Base-by-base conservation (phyloP, 2,888 invertebrate species). In the Drosophila mimetica region DNA sequence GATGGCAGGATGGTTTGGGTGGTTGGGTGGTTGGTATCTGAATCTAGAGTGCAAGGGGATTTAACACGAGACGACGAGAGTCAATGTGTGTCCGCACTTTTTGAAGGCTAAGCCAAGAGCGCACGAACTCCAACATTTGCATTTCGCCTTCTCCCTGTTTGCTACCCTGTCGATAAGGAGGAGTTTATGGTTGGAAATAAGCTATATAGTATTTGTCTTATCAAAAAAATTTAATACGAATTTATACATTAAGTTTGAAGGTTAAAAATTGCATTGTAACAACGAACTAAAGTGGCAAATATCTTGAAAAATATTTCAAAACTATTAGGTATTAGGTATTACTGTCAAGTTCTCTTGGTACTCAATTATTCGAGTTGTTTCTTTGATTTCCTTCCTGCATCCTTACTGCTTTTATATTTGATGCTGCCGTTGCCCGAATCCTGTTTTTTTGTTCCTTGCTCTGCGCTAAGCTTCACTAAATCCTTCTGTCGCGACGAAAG, bases 401-500 rank as follows among this genome's bases (percentile, higher is more conserved):
- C 50, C 28, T 50, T 41, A 18, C 50, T 25, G 52, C 22, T 61
- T 37, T 46, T 51, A 14, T 18, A 13, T n/a, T 8, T 18, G 8
- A 34, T 22, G 30, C 28, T 61, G 37, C 44, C 8, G 30, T 32
- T 46, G 18, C 63, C 22, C 72, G 16, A 44, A 50, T 54, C 34
- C 30, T 54, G 41, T 61, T 42, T 37, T 72, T 66, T 66, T 55
- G 63, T 39, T 42, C 48, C 63, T 63, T 65, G 73, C 51, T 74
- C 28, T 83, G 57, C 67, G 73, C 75, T 79, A 77, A 84, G 84
- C 81, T 77, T 67, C 74, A 78, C 85, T 84, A 84, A 79, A 77
- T 81, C 72, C 77, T 75, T 69, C 77, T 80, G 80, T 77, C 71
- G 74, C 80, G 71, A 74, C 86, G 79, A 54, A 70, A 63, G 80